Percentiles rank a stretch among this genome's conserved stretches.
Conservation (phyloP, 1,140 invertebrate genomes). For the Nebria ingens region DNA sequence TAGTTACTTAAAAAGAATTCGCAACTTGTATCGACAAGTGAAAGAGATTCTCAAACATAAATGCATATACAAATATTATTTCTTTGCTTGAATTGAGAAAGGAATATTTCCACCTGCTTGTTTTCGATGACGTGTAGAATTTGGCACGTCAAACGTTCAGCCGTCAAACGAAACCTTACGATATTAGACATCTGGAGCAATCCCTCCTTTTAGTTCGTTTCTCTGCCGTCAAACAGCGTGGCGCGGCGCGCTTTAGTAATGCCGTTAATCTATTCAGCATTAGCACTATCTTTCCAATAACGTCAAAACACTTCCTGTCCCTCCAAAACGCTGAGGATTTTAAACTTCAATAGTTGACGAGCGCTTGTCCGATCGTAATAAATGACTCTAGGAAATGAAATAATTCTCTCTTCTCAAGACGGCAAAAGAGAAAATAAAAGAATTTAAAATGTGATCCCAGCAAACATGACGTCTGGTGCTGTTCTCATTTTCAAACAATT, state of each 20-base stretch:
- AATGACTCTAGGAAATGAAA: not conserved
- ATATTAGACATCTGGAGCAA: not conserved
- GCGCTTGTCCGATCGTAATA: not conserved
- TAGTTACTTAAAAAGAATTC: no score
- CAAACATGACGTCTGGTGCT: not conserved
- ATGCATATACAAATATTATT: no score
- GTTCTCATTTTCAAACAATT: not conserved
- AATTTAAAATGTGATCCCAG: no score
- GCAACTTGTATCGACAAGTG: no score
- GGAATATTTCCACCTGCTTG: not conserved
- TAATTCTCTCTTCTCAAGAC: not conserved
- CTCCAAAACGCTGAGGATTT: not conserved
- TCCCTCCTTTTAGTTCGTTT: no score
- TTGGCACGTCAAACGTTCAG: not conserved
- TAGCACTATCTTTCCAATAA: not conserved
- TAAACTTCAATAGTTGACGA: not conserved
- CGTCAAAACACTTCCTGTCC: not conserved
- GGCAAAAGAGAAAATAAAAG: not conserved
- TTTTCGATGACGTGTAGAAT: not conserved
- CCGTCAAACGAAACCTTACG: not conserved
- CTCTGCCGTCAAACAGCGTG: no score
- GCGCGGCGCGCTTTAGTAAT: no score
- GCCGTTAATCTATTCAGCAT: not conserved
- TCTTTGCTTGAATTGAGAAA: no score
- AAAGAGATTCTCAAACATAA: no score